Evolutionary conservation across 2,797 vertebrate species (phyloP).

Genomic region (Galaxias olidus): DNA sequence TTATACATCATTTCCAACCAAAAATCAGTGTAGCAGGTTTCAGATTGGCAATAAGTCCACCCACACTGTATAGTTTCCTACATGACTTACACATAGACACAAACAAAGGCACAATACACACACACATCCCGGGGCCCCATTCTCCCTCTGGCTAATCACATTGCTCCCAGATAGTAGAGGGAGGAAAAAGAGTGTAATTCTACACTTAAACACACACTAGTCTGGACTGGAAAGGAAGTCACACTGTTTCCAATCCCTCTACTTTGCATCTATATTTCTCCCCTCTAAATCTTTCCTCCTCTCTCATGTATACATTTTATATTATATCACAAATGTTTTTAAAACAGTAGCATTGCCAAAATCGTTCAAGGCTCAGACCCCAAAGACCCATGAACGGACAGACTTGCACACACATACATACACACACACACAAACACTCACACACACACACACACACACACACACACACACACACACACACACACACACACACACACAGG

Average conservation of each 20-base stretch:
- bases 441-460: background rate
- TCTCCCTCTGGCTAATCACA: conserved; percentile 31
- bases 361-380: too few relatives aligned
- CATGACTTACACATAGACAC: conserved; percentile 14
- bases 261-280: conserved; percentile 23
- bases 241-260: conserved; percentile 31
- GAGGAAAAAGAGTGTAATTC: conserved; percentile 44
- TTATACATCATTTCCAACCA: too few relatives aligned
- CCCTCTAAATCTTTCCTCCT: conserved; percentile 23
- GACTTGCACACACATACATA: too few relatives aligned
- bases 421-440: background rate
- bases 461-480: background rate
- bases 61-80: too few relatives aligned
- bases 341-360: too few relatives aligned
- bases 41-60: too few relatives aligned
- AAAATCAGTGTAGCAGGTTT: too few relatives aligned
- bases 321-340: too few relatives aligned
- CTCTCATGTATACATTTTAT: too few relatives aligned
- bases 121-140: background rate
- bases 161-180: conserved; percentile 35
- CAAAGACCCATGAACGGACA: too few relatives aligned
- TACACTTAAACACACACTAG: conserved; percentile 30
- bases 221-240: conserved; percentile 38
- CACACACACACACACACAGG: conserved; percentile 24
- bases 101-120: background rate